Evolutionary conservation across 1,140 invertebrate species (phyloP).

Genomic region (Elymnias hypermnestra): DNA sequence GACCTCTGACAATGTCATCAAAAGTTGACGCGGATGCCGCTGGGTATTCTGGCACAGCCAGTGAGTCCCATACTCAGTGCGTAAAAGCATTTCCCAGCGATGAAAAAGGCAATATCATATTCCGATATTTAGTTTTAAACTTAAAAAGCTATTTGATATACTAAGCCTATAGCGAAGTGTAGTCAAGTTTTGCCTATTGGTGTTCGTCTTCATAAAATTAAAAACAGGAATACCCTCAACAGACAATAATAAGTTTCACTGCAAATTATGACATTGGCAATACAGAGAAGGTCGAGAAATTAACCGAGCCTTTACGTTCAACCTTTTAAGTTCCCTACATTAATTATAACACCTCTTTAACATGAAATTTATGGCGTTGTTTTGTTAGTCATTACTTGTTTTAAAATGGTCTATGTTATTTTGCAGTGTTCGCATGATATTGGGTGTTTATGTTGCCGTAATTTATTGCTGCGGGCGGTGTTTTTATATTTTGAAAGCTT

Average conservation of each 20-base stretch:
- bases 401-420: slow-evolving; percentile 42
- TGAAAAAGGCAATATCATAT: no score
- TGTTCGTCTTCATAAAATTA: no score
- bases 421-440: slow-evolving; percentile 44
- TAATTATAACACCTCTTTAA: slow-evolving; percentile 74
- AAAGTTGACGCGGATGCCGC: no score
- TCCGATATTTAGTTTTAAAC: no score
- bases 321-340: slow-evolving; percentile 57
- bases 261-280: slow-evolving; percentile 41
- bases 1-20: no score
- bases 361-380: slow-evolving; percentile 64
- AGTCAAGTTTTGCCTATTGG: no score
- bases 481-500: slow-evolving; percentile 51
- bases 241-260: neutral
- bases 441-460: slow-evolving; percentile 63
- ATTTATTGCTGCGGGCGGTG: slow-evolving; percentile 57
- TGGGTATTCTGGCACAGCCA: no score
- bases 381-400: slow-evolving; percentile 62
- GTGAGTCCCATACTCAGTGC: no score
- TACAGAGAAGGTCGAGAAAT: slow-evolving; percentile 48
- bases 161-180: no score
- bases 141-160: no score
- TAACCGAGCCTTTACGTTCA: slow-evolving; percentile 42
- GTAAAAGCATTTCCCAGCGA: no score
- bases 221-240: no score